Conservation (phyloP, 2,888 invertebrate genomes). For the Pogonocherus hispidulus region DNA sequence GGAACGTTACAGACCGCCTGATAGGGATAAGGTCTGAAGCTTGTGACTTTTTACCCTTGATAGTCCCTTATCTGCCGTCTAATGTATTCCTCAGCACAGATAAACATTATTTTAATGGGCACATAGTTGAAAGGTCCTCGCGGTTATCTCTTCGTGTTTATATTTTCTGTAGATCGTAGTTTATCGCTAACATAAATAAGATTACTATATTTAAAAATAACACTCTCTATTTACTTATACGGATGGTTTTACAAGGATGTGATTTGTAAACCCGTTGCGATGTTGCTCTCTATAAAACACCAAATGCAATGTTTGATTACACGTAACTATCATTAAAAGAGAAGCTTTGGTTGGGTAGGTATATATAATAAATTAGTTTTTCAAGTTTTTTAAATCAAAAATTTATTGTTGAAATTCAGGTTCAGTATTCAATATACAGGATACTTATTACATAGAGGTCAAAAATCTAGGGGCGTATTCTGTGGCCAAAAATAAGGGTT, state of each 20-base stretch:
- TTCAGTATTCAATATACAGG: too few relatives aligned
- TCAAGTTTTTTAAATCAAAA: too few relatives aligned
- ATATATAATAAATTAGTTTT: too few relatives aligned
- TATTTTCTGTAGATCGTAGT: constrained; percentile 43
- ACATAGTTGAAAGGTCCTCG: constrained; percentile 48
- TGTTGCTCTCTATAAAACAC: too few relatives aligned
- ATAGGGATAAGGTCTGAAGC: constrained; percentile 42
- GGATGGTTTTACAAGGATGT: constrained; percentile 11
- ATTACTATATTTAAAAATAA: constrained; percentile 42
- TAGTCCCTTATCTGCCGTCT: constrained; percentile 48
- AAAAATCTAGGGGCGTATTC: too few relatives aligned
- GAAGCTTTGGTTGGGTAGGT: too few relatives aligned
- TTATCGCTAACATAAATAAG: constrained; percentile 45
- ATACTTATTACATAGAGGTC: too few relatives aligned
- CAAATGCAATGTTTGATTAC: too few relatives aligned
- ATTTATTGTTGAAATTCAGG: too few relatives aligned
- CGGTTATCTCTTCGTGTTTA: constrained; percentile 41
- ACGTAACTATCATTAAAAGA: too few relatives aligned
- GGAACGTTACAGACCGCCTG: background rate
- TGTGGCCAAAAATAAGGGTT: too few relatives aligned
- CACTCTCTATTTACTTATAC: constrained; percentile 18
- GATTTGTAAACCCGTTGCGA: background rate
- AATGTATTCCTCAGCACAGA: constrained; percentile 47
- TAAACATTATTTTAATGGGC: constrained; percentile 49
- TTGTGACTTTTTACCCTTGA: constrained; percentile 51